A percentile compares a stretch with the other conserved stretches of the same genome.
phyloP scores from a whole-genome alignment of 2,797 vertebrate genomes.

The Protosalanx chinensis region DNA sequence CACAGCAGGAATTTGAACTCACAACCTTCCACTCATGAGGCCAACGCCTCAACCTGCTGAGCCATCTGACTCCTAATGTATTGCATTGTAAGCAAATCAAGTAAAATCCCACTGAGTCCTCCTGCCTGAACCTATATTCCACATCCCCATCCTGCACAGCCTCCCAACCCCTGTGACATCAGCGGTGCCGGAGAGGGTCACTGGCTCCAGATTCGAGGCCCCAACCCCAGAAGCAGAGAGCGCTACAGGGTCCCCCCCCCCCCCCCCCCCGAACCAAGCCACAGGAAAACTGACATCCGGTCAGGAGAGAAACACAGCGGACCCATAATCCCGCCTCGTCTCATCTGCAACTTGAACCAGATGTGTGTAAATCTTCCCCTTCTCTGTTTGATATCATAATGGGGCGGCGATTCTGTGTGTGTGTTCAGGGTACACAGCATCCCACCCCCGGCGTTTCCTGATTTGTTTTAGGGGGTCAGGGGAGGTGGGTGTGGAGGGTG shows the following conservation, averaged over 20 bases:
- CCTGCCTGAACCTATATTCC: not conserved
- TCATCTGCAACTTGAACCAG: constrained; percentile 41
- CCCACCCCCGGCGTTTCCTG: not conserved
- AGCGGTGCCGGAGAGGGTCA: not conserved
- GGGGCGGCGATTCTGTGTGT: not conserved
- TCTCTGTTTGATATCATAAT: not conserved
- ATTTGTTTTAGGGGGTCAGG: constrained; percentile 2
- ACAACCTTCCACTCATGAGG: too few relatives aligned
- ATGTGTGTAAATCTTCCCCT: not conserved
- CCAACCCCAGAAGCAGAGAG: constrained; percentile 30
- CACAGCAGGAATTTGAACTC: too few relatives aligned
- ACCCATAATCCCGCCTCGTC: constrained; percentile 27
- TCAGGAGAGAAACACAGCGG: constrained; percentile 14
- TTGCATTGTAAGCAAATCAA: too few relatives aligned
- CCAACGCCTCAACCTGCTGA: too few relatives aligned
- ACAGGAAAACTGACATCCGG: not conserved
- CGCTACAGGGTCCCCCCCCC: not conserved
- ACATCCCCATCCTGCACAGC: not conserved
- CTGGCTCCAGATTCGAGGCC: constrained; percentile 18
- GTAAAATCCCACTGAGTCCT: too few relatives aligned
- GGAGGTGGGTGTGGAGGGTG: not conserved
- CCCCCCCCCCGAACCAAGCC: constrained; percentile 2
- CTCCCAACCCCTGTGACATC: constrained; percentile 25
- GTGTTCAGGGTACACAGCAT: not conserved
- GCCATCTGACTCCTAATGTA: too few relatives aligned